These are phyloP conservation scores for Baronia brevicornis DNA, from an alignment of 2,888 invertebrate species.

Conservation along the genomic window DNA sequence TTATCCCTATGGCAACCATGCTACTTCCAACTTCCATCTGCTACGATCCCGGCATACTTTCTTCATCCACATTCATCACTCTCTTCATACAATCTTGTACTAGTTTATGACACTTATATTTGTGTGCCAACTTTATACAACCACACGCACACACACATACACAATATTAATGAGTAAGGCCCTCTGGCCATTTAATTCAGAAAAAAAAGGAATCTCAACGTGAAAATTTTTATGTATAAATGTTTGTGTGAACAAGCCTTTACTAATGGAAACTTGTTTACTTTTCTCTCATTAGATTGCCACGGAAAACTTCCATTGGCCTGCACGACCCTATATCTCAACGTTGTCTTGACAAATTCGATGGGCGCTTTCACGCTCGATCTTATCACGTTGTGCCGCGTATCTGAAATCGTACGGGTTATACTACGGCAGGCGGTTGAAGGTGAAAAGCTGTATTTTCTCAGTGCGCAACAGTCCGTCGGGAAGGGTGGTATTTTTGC, in stretches of 20 bases:
- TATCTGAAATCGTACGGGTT: conserved; percentile 28
- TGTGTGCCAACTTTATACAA: too few relatives aligned
- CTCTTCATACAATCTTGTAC: too few relatives aligned
- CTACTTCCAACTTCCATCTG: too few relatives aligned
- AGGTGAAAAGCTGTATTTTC: conserved; percentile 33
- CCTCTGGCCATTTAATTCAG: too few relatives aligned
- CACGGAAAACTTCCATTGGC: conserved; percentile 14
- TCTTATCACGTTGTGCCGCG: conserved; percentile 9
- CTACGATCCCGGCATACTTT: too few relatives aligned
- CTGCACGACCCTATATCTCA: conserved; percentile 7
- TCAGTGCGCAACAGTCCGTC: conserved; percentile 45
- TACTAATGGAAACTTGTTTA: conserved; percentile 14
- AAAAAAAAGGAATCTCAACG: not conserved
- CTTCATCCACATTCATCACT: too few relatives aligned
- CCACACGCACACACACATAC: too few relatives aligned
- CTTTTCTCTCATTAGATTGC: conserved; percentile 30
- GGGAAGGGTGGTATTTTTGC: conserved; percentile 33
- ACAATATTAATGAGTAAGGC: too few relatives aligned
- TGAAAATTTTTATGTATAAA: too few relatives aligned
- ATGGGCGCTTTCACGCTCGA: conserved; percentile 15
- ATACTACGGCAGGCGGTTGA: conserved; percentile 56
- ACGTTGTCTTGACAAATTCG: conserved; percentile 23
- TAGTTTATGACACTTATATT: too few relatives aligned
- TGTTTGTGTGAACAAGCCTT: conserved; percentile 5
- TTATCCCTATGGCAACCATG: too few relatives aligned